Evolutionary conservation across 2,113 vertebrate species (phyloP), one percentile per base, ranked within the genome.

Genomic region (Neotragus moschatus): DNA sequence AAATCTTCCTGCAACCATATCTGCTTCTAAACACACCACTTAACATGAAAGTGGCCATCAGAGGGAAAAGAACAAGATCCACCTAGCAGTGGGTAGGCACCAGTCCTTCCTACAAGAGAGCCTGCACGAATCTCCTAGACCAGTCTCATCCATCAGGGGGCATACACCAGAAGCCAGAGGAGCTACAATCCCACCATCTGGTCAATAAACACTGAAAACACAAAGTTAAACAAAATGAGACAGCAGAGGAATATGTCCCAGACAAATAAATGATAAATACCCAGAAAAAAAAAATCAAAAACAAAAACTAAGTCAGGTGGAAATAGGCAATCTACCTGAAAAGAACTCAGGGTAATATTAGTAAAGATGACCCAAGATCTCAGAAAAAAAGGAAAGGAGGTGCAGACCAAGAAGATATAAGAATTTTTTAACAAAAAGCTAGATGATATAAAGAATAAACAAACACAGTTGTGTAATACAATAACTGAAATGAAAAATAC

Each of bases 181-280:
- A 25, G 43, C 21, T 43, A 25, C 3, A 14, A 7, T 73, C 36
- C 70, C 0, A 0, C 21, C 0, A 7, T 13, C 21, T 25, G 36
- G 39, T 11, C 11, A 73, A 73, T 11, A 73, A 25, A 25, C 11
- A 73, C 70, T 6, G 12, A 11, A 73, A 73, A 43, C 36, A 73
- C 36, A 73, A 73, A 43, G 21, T 25, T 73, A 26, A 25, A 73
- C 21, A 43, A 73, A 73, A 73, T 26, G 21, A 73, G 12, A 73
- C 3, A 6, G 1, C 70, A 73, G 21, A 43, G 21, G 36, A 73
- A 43, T 43, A 43, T 43, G 36, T 25, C 25, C 36, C 70, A 73
- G 36, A 7, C 21, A 73, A 73, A 43, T 39, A 43, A 43, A 73
- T 43, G 11, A 73, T 73, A 43, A 73, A 73, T 39, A 23, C 63